Base-by-base conservation (phyloP, 1,140 invertebrate genomes). In the Drosophila setifemur region DNA sequence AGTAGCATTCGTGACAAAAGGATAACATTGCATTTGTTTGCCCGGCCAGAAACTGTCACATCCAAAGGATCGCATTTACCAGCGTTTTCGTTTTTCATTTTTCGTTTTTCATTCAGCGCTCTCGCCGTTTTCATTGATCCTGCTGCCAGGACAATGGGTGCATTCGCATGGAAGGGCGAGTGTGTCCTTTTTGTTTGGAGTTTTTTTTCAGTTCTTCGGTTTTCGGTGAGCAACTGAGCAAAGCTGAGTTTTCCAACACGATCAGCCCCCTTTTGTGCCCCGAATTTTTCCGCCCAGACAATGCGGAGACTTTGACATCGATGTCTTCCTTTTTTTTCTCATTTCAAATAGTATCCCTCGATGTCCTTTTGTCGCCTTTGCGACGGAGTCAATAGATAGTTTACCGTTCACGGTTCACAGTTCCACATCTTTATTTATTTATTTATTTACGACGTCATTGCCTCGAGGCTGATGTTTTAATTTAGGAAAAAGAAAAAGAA, bases 21-120 rank as follows among this genome's bases (percentile, higher is more conserved):
- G 70, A 73, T 73, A 73, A 73, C 70, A 73, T 73, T 72, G 70
- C 69, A 55, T 73, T 73, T 77, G 69, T 71, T 71, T 70, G 44
- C 58, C 69, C 57, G 69, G 68, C 69, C 67, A 71, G 47, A 54
- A 72, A 29, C 67, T 72, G 69, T 72, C 69, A 72, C 54, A 71
- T 44, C 67, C 52, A 49, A 57, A 44, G 67, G 67, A 70, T 70
- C 67, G 43, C 42, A 58, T 57, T 23, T 23, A 23, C 31, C 5
- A 16, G 12, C 33, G 14, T 37, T 60, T 64, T 60, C 52, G 49
- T 18, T 25, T 40, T 23, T 26, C 40, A 64, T 64, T 64, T 45
- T 29, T 52, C 18, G 21, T 49, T 60, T 69, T 61, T 69, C 66
- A 69, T 69, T 69, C 66, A 70, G 44, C 53, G 57, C 60, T 39